Base-by-base conservation (phyloP, 2,797 vertebrate species). In the Toxotes lorentzi region DNA sequence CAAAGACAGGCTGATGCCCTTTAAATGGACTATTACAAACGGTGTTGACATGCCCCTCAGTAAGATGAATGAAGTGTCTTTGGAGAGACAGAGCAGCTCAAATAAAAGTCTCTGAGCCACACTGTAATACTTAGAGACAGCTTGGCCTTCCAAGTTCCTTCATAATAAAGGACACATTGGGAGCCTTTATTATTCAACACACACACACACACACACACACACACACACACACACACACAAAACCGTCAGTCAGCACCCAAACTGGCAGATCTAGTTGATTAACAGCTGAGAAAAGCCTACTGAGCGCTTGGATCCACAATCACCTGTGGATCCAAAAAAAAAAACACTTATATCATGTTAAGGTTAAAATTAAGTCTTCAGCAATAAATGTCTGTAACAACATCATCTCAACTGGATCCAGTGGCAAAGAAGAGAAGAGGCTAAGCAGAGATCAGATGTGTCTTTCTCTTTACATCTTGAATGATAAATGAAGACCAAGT, bases 1-100 rank as follows among this genome's bases (percentile, higher is more conserved):
- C 93, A 96, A 94, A 96, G 92, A 91, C 93, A 90, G 94, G 84
- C 90, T 87, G 90, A 95, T 82, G 92, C 89, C 82, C 85, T 88
- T 89, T 91, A 91, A 91, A 92, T 77, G 78, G 86, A 86, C 79
- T 89, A 87, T 91, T 92, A 89, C 84, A 89, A 89, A 90, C 58
- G 68, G 87, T 86, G 91, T 93, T 94, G 94, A 93, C 91, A 81
- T 72, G 83, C 86, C 87, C 73, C 82, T 94, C 88, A 84, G 91
- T 51, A 82, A 95, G 89, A 94, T 85, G 85, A 91, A 93, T 93
- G 90, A 88, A 90, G 91, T 76, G 90, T 85, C 82, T 89, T 78
- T 86, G 86, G 84, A 90, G 79, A 90, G 90, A 90, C 84, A 70
- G 75, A 78, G 75, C 75, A 73, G 82, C 82, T 89, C 81, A 62